Percentiles rank a stretch among this genome's conserved stretches.
phyloP scores from a whole-genome alignment of 30 jellyfish, hydroid and myxozoan genomes.

The Morbakka virulenta region DNA sequence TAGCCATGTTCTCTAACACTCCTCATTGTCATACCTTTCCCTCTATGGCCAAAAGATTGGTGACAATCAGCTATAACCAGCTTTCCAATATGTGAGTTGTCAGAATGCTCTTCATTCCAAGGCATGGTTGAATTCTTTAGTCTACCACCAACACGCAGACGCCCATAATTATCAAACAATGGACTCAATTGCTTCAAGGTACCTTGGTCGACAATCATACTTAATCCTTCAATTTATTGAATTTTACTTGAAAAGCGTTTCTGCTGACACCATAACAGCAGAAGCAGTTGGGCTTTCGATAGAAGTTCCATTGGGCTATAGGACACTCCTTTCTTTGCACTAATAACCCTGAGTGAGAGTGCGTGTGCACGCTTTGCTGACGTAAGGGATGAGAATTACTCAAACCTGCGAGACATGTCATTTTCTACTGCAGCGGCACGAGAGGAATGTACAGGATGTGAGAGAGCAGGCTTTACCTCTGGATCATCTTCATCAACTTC shows the following conservation, averaged over 20 bases:
- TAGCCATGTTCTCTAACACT: slow-evolving; percentile 17
- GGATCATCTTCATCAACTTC: not conserved
- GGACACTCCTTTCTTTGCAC: not conserved
- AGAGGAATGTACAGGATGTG: not conserved
- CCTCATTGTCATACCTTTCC: no score
- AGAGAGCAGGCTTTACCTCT: slow-evolving; percentile 25
- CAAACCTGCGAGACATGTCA: slow-evolving; percentile 22
- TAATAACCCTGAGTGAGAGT: no score
- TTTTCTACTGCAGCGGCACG: slow-evolving; percentile 14
- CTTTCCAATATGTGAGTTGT: slow-evolving; percentile 24
- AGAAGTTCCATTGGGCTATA: slow-evolving; percentile 2
- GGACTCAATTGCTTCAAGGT: slow-evolving; percentile 13
- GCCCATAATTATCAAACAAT: slow-evolving; percentile 32
- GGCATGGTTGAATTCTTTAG: no score
- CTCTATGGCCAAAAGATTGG: slow-evolving; percentile 7
- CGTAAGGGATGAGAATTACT: slow-evolving; percentile 1
- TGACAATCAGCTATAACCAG: slow-evolving; percentile 3
- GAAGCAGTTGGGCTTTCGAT: slow-evolving; percentile 2
- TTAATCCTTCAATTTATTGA: not conserved
- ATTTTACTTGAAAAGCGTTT: no score
- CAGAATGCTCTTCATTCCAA: slow-evolving; percentile 24
- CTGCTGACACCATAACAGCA: slow-evolving; percentile 14
- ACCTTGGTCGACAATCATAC: not conserved
- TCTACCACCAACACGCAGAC: slow-evolving; percentile 51
- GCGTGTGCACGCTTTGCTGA: slow-evolving; percentile 25